phyloP scores from a whole-genome alignment of 2,113 vertebrate genomes.

The Enhydra lutris region DNA sequence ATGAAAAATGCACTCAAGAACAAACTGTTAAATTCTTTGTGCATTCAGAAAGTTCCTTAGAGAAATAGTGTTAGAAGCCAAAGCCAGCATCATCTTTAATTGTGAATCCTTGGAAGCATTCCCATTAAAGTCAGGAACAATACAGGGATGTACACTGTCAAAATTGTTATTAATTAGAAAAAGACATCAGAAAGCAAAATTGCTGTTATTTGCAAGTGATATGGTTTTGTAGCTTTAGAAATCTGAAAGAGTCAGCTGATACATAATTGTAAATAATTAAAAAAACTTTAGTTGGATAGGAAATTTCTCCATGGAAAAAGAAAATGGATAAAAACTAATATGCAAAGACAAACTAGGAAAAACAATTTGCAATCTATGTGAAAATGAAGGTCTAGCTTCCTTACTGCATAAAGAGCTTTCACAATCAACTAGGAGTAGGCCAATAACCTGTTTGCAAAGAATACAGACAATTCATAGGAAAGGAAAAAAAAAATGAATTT shows the following conservation, averaged over 20 bases:
- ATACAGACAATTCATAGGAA: background rate
- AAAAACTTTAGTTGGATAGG: background rate
- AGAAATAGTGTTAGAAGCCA: background rate
- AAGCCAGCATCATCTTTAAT: conserved; percentile 19
- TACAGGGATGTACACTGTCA: background rate
- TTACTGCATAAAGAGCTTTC: conserved; percentile 27
- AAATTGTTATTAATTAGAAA: background rate
- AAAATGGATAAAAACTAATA: background rate
- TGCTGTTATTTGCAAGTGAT: background rate
- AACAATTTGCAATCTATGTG: background rate
- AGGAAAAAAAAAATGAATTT: background rate
- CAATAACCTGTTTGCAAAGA: background rate
- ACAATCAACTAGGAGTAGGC: conserved; percentile 24
- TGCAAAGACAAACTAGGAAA: background rate
- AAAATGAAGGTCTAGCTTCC: conserved; percentile 16
- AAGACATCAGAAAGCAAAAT: background rate
- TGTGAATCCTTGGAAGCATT: background rate
- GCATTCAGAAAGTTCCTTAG: background rate
- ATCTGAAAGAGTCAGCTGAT: background rate
- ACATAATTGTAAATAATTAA: background rate
- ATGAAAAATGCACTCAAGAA: background rate
- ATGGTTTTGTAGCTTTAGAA: background rate
- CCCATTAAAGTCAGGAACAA: background rate
- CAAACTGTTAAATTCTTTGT: background rate
- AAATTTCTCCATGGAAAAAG: conserved; percentile 19